Percentiles rank a stretch among this genome's conserved stretches.
Conservation (phyloP, 2,113 vertebrate species). For the Dromiciops gliroides region DNA sequence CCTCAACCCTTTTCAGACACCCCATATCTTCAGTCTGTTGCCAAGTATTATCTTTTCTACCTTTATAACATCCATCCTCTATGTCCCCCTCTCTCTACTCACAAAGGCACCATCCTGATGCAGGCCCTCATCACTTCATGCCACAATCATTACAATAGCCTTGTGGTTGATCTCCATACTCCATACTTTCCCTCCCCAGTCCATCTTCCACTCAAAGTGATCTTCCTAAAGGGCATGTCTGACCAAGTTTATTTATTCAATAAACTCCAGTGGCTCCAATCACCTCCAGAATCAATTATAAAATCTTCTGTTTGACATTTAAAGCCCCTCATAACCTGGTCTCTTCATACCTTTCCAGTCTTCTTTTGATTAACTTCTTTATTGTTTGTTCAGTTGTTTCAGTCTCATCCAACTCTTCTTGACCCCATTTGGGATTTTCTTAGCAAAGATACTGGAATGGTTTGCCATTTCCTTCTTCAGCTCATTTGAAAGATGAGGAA, state of each 20-base stretch:
- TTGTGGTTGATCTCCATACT: neutral
- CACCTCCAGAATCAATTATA: neutral
- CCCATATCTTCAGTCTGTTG: neutral
- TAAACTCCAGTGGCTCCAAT: neutral
- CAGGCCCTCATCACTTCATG: neutral
- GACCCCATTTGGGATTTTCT: neutral
- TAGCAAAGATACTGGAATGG: neutral
- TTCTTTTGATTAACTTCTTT: neutral
- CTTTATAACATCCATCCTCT: neutral
- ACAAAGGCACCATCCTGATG: neutral
- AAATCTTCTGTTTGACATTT: neutral
- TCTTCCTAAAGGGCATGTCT: neutral
- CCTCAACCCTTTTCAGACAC: neutral
- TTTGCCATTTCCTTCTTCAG: neutral
- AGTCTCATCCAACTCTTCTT: neutral
- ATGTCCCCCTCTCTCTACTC: neutral
- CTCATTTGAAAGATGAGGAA: neutral
- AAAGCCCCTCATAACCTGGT: neutral
- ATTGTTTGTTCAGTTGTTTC: neutral
- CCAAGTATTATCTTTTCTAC: neutral
- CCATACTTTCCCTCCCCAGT: neutral
- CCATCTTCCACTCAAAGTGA: neutral
- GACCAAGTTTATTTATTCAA: neutral
- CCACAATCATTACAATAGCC: neutral
- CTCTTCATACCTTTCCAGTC: neutral